phyloP scores from a whole-genome alignment of 2,113 vertebrate genomes.

The Bolborhynchus lineola region DNA sequence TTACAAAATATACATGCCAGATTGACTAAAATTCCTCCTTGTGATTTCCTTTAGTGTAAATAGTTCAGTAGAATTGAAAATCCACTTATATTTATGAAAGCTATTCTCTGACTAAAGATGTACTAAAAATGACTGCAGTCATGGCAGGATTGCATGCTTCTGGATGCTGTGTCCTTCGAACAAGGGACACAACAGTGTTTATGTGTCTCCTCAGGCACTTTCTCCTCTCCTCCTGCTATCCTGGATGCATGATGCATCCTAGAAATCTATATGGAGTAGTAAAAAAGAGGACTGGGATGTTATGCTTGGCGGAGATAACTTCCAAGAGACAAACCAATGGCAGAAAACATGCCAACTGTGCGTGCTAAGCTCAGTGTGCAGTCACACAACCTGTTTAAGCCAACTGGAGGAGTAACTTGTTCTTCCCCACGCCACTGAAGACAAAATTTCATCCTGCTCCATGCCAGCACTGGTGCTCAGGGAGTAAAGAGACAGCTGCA shows the following conservation, averaged over 20 bases:
- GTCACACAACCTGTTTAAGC: background rate
- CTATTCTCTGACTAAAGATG: background rate
- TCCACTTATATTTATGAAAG: background rate
- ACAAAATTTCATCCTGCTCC: background rate
- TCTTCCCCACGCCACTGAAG: background rate
- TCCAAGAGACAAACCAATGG: background rate
- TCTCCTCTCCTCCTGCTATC: background rate
- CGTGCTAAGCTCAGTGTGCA: background rate
- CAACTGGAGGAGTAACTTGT: background rate
- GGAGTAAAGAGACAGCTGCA: background rate
- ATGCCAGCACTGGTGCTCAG: background rate
- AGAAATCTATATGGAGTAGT: background rate
- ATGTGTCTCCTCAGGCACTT: background rate
- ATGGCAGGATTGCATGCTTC: accelerated
- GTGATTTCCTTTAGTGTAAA: background rate
- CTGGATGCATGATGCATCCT: background rate
- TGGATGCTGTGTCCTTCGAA: background rate
- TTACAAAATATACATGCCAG: accelerated
- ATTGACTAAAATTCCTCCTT: background rate
- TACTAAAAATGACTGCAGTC: background rate
- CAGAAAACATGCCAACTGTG: background rate
- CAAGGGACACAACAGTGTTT: background rate
- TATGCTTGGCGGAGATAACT: background rate
- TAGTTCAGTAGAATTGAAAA: background rate
- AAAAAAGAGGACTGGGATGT: background rate